Conservation (phyloP, 2,113 vertebrate genomes). For the Ophiodon elongatus region DNA sequence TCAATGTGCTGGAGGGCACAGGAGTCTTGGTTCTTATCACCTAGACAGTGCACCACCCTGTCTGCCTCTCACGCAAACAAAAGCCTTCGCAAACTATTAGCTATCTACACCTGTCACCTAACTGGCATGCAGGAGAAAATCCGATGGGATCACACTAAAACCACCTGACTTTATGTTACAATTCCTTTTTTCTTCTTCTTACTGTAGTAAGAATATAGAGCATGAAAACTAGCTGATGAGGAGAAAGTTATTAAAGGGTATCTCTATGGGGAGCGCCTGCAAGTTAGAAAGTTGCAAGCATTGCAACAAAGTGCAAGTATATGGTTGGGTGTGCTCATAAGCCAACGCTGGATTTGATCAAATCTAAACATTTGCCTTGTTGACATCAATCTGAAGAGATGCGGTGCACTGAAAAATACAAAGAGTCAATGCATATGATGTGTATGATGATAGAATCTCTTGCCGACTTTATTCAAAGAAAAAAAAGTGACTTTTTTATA, state of each 20-base stretch:
- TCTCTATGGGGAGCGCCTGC: slow-evolving; percentile 58
- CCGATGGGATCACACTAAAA: slow-evolving; percentile 61
- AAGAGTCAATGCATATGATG: slow-evolving; percentile 50
- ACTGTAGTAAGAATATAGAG: slow-evolving; percentile 29
- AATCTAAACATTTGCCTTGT: slow-evolving; percentile 56
- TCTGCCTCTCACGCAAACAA: slow-evolving; percentile 75
- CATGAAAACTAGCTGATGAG: slow-evolving; percentile 72
- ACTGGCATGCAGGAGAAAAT: slow-evolving; percentile 57
- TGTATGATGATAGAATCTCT: slow-evolving; percentile 50
- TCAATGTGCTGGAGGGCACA: slow-evolving; percentile 75
- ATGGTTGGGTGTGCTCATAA: slow-evolving; percentile 38
- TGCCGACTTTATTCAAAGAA: slow-evolving; percentile 10
- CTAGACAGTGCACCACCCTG: slow-evolving; percentile 79
- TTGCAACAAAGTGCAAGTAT: slow-evolving; percentile 62
- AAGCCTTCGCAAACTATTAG: slow-evolving; percentile 72
- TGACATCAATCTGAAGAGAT: slow-evolving; percentile 49
- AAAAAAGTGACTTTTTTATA: neutral
- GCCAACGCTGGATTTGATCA: slow-evolving; percentile 65
- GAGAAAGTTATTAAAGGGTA: slow-evolving; percentile 71
- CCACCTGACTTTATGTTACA: slow-evolving; percentile 49
- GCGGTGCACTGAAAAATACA: neutral
- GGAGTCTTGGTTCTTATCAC: slow-evolving; percentile 78
- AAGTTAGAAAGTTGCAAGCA: slow-evolving; percentile 67
- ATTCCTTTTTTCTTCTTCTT: neutral
- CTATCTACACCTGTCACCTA: slow-evolving; percentile 74